Percentiles rank a stretch among this genome's conserved stretches.
These are phyloP conservation scores for Cochlearius cochlearius DNA, from an alignment of 2,113 vertebrate genomes.

Conservation along the genomic window DNA sequence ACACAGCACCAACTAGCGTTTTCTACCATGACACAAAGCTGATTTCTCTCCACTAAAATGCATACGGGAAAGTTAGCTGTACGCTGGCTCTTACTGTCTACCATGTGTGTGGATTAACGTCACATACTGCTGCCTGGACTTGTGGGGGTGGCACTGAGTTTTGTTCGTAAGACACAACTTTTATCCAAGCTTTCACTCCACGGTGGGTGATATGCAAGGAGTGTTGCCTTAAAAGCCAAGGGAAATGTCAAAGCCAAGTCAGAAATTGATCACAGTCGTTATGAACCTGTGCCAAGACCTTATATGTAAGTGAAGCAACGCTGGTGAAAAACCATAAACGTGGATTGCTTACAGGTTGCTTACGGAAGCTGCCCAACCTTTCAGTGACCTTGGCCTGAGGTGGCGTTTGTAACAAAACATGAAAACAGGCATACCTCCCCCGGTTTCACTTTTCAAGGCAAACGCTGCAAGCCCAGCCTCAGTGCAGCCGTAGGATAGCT, in stretches of 20 bases:
- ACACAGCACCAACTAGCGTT: neutral
- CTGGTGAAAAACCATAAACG: neutral
- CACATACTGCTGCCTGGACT: neutral
- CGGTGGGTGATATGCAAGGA: neutral
- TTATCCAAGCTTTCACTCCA: neutral
- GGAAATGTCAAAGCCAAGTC: neutral
- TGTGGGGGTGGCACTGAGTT: neutral
- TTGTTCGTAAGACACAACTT: neutral
- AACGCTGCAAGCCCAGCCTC: neutral
- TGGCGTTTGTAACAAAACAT: neutral
- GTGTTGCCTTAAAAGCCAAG: neutral
- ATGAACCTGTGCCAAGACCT: neutral
- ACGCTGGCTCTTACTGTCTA: neutral
- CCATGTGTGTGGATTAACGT: neutral
- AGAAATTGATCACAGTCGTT: neutral
- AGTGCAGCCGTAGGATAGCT: neutral
- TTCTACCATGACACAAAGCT: neutral
- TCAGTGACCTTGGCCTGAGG: neutral
- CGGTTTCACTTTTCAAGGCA: slow-evolving; percentile 11
- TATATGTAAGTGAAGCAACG: neutral
- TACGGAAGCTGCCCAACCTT: neutral
- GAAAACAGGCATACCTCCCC: neutral
- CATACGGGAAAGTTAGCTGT: neutral
- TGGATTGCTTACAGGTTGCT: neutral
- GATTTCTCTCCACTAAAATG: neutral